Conservation (phyloP, 2,888 invertebrate species). For the Dexiosoma caninum region DNA sequence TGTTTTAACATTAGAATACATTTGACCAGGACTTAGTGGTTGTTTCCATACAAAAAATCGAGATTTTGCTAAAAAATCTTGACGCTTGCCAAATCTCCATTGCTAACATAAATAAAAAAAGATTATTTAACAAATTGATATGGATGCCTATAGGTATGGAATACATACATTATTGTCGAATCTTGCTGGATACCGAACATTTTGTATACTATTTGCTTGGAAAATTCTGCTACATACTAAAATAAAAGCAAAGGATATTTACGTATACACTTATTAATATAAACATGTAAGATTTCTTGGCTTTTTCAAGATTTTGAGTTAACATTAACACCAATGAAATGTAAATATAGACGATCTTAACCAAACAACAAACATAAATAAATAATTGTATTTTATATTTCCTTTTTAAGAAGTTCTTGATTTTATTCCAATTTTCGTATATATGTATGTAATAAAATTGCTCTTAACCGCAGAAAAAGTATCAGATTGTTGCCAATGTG, state of each 20-base stretch:
- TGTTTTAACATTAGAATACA: slow-evolving; percentile 36
- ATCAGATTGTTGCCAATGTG: no score
- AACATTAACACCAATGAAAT: no score
- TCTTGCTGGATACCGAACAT: slow-evolving; percentile 39
- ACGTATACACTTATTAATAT: no score
- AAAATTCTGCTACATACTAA: slow-evolving; percentile 26
- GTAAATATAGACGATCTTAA: no score
- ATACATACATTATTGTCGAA: slow-evolving; percentile 46
- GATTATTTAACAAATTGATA: neutral
- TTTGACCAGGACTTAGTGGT: slow-evolving; percentile 14
- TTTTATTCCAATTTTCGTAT: no score
- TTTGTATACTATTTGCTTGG: slow-evolving; percentile 42
- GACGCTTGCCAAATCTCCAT: slow-evolving; percentile 48
- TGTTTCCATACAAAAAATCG: slow-evolving; percentile 53
- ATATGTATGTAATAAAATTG: no score
- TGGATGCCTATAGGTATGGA: neutral
- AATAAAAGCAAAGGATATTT: slow-evolving; percentile 2
- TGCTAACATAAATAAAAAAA: slow-evolving; percentile 27
- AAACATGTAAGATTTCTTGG: no score
- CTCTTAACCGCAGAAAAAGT: no score
- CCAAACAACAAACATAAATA: no score
- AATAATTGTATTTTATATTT: no score
- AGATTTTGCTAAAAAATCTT: slow-evolving; percentile 48
- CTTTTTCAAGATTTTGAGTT: no score
- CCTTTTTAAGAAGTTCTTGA: no score